Evolutionary conservation across 2,888 invertebrate genomes (phyloP), one percentile per base, ranked within the genome.

Genomic region (Bhutanitis thaidina): DNA sequence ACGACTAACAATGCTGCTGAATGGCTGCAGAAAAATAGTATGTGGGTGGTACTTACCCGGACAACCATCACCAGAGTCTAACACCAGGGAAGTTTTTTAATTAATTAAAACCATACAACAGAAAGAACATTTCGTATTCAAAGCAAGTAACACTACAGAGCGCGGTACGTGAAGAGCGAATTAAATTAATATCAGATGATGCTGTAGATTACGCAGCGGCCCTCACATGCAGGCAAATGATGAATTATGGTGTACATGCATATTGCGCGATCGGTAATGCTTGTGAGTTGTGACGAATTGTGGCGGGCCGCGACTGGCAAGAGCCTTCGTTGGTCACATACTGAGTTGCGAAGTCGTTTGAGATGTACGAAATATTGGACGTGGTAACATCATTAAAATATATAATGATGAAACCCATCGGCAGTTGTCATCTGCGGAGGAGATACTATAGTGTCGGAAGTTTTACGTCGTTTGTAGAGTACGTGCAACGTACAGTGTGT

Each of bases 201-300:
- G 52, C 52, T 14, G 41, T 41, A 41, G 47, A 52, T 47, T 52
- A 47, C 52, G 52, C 46, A 27, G 43, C 12, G 38, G 46, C 20
- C n/a, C 37, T 38, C 37, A 37, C 37, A 43, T 12, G 30, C 16
- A 15, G 43, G 38, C 37, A 38, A 50, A 52, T 52, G 46, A 52
- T 52, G 47, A 47, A 47, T 37, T 46, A 43, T 32, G 39, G 36
- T 12, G 51, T 32, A 29, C 46, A 41, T 12, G 51, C 20, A 29
- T 41, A 41, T 41, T 41, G 47, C 36, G 43, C 43, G 30, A 41
- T 52, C 46, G 43, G 47, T 52, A 52, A 52, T 47, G 52, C 38
- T 43, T 52, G 52, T 47, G 47, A 52, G 34, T 43, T 52, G 52
- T 52, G 47, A 52, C 52, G 52, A 47, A 52, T 52, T 34, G 52